Evolutionary conservation across 2,888 invertebrate genomes (phyloP).

Genomic region (Microctonus brassicae): DNA sequence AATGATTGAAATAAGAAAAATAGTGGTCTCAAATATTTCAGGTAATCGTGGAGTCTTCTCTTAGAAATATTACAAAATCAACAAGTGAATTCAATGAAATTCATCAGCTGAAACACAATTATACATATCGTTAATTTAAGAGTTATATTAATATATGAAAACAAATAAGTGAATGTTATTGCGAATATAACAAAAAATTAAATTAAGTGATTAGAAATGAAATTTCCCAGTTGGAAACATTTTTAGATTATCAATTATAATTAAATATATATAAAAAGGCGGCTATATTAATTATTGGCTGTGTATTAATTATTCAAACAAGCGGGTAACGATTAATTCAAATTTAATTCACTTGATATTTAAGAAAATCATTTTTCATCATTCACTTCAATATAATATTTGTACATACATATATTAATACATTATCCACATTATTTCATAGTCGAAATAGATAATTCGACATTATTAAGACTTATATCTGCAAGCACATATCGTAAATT

Average conservation of each 20-base stretch:
- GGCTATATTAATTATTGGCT: conserved; percentile 12
- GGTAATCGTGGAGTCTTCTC: conserved; percentile 1
- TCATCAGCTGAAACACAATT: conserved; percentile 21
- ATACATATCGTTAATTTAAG: conserved; percentile 39
- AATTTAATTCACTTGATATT: background rate
- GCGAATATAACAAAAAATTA: background rate
- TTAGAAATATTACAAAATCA: background rate
- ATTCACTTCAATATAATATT: background rate
- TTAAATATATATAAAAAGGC: background rate
- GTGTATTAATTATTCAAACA: conserved; percentile 17
- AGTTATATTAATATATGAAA: background rate
- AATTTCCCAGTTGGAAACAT: conserved; percentile 2
- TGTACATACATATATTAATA: background rate
- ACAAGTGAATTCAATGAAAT: background rate
- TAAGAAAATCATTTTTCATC: background rate
- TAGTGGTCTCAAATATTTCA: background rate
- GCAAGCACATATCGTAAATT: background rate
- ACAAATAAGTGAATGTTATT: background rate
- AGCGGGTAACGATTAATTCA: conserved; percentile 14
- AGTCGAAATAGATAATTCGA: background rate
- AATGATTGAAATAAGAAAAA: background rate
- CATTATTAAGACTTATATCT: background rate
- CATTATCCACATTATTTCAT: too few relatives aligned
- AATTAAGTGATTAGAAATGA: conserved; percentile 9
- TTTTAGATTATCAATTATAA: background rate